These are phyloP conservation scores for Ameiurus melas DNA, from an alignment of 2,113 vertebrate genomes.

Conservation along the genomic window DNA sequence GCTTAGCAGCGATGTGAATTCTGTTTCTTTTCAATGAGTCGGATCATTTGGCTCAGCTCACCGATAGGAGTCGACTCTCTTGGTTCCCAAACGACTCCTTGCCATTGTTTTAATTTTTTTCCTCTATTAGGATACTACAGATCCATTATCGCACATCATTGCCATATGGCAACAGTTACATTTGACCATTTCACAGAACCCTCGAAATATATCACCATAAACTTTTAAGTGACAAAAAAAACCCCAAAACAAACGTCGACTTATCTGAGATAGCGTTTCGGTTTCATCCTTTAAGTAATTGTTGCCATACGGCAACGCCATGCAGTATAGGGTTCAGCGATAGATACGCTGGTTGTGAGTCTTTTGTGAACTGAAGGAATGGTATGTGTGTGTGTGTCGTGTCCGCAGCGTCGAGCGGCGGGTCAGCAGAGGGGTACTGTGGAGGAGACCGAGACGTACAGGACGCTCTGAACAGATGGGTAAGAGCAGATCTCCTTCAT, in stretches of 20 bases:
- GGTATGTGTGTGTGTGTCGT: constrained; percentile 6
- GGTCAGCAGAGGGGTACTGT: constrained; percentile 63
- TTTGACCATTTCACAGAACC: no score
- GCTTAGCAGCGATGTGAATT: not conserved
- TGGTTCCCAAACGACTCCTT: not conserved
- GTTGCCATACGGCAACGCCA: no score
- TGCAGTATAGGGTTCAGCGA: no score
- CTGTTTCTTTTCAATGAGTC: not conserved
- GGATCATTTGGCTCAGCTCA: not conserved
- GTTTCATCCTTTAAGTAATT: no score
- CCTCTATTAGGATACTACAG: no score
- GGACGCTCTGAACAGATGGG: constrained; percentile 92
- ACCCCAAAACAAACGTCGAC: no score
- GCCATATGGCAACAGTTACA: no score
- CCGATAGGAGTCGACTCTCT: not conserved
- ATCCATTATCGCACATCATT: no score
- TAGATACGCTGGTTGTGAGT: not conserved
- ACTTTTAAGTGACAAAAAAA: no score
- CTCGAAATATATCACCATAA: no score
- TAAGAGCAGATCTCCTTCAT: constrained; percentile 61
- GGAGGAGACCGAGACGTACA: constrained; percentile 77
- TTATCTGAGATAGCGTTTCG: no score
- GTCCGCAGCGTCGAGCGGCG: constrained; percentile 63
- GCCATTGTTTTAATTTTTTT: not conserved
- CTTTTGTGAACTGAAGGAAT: no score